Conservation (phyloP, 2,888 invertebrate genomes). For the Linyphia triangularis region DNA sequence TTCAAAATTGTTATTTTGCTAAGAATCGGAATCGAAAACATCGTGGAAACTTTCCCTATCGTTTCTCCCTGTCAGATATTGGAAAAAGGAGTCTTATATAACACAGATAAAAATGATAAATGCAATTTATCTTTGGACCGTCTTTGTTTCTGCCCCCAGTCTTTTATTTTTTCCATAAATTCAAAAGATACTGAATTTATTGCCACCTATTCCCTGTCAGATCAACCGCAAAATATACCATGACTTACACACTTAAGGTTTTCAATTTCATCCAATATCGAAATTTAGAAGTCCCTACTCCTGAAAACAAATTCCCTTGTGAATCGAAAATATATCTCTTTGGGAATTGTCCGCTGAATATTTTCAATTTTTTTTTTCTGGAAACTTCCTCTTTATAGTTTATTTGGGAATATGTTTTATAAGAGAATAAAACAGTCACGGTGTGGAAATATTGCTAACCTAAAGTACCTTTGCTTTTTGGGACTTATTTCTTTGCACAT, state of each 20-base stretch:
- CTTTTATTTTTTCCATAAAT: constrained; percentile 33
- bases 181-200: constrained; percentile 34
- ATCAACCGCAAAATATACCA: constrained; percentile 23
- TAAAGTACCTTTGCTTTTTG: constrained; percentile 13
- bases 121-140: constrained; percentile 28
- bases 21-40: constrained; percentile 38
- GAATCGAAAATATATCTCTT: constrained; percentile 20
- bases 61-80: background rate
- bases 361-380: constrained; percentile 16
- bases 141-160: constrained; percentile 14
- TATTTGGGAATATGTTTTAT: constrained; percentile 12
- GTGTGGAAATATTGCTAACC: constrained; percentile 42
- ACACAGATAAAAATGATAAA: constrained; percentile 31
- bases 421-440: constrained; percentile 17
- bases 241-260: constrained; percentile 28
- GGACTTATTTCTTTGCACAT: constrained; percentile 5
- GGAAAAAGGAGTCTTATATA: constrained; percentile 9
- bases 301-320: background rate
- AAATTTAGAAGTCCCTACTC: constrained; percentile 20
- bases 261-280: constrained; percentile 25
- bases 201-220: constrained; percentile 8
- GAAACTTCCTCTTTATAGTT: background rate
- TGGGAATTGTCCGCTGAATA: constrained; percentile 1
- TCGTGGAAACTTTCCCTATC: background rate
- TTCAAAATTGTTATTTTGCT: constrained; percentile 45